Conservation (phyloP, 2,888 invertebrate genomes). For the Agrochola macilenta region DNA sequence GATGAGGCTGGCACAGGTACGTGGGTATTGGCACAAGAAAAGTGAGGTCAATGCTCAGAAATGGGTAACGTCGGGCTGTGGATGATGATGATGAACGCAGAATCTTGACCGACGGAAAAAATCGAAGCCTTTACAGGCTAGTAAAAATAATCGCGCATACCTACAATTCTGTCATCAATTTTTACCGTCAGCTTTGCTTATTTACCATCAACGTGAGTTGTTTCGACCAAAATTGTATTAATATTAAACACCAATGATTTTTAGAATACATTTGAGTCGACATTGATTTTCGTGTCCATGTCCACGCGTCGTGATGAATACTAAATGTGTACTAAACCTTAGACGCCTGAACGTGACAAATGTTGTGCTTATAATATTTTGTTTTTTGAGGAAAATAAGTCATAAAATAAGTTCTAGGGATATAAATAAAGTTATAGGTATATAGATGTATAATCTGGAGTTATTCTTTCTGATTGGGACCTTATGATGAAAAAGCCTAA, state of each 20-base stretch:
- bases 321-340: conserved; percentile 32
- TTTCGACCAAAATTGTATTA: conserved; percentile 51
- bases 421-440: neutral
- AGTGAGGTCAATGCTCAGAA: neutral
- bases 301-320: conserved; percentile 54
- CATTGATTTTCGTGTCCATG: conserved; percentile 66
- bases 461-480: neutral
- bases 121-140: neutral
- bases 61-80: neutral
- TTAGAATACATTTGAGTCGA: conserved; percentile 60
- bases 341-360: conserved; percentile 47
- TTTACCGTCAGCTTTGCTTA: conserved; percentile 45
- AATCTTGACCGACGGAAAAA: neutral
- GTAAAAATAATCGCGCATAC: conserved; percentile 23
- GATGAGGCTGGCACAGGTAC: neutral
- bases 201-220: conserved; percentile 58
- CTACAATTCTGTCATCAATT: conserved; percentile 42
- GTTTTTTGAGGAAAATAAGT: neutral
- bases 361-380: neutral
- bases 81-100: neutral
- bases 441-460: neutral
- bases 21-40: neutral
- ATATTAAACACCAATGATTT: conserved; percentile 63
- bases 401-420: neutral
- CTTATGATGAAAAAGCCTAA: neutral